Percentiles rank a stretch among this genome's conserved stretches.
phyloP scores from a whole-genome alignment of 2,888 invertebrate species.

The Tryphoninae sp. region DNA sequence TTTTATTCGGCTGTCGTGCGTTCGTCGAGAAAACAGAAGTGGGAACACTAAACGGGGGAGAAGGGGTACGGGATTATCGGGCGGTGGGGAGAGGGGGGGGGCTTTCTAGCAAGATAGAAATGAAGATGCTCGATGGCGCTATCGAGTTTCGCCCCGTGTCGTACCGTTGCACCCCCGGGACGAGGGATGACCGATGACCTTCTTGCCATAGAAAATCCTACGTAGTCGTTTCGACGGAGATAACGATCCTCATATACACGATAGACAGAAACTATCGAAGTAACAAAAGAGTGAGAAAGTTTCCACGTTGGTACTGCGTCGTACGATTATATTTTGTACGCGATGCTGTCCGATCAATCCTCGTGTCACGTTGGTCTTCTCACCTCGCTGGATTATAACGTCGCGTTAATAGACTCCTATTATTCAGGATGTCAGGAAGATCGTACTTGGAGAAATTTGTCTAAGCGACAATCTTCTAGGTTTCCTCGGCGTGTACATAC shows the following conservation, averaged over 20 bases:
- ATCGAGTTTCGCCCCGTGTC: slow-evolving; percentile 46
- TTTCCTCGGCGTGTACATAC: not conserved
- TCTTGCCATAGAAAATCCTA: slow-evolving; percentile 26
- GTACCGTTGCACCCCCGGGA: slow-evolving; percentile 8
- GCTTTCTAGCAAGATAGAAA: slow-evolving; percentile 15
- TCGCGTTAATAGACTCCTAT: slow-evolving; percentile 5
- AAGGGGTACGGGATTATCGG: not conserved
- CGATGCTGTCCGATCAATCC: slow-evolving; percentile 25
- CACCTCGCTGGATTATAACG: slow-evolving; percentile 14
- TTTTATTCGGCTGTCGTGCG: slow-evolving; percentile 27
- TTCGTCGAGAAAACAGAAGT: slow-evolving; percentile 56
- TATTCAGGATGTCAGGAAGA: slow-evolving; percentile 18
- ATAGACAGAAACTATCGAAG: slow-evolving; percentile 44
- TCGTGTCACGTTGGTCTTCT: slow-evolving; percentile 27
- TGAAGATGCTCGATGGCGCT: slow-evolving; percentile 50
- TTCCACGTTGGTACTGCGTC: slow-evolving; percentile 24
- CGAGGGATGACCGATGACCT: slow-evolving; percentile 55
- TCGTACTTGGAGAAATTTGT: not conserved
- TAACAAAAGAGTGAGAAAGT: slow-evolving; percentile 39
- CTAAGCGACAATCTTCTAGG: not conserved
- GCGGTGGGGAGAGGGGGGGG: not conserved
- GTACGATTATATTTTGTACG: slow-evolving; percentile 1
- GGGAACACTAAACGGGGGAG: slow-evolving; percentile 44
- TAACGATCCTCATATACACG: slow-evolving; percentile 19
- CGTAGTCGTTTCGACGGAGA: slow-evolving; percentile 10